A percentile compares a stretch with the other conserved stretches of the same genome.
These are phyloP conservation scores for Felis chaus DNA, from an alignment of 2,113 vertebrate species.

Conservation along the genomic window DNA sequence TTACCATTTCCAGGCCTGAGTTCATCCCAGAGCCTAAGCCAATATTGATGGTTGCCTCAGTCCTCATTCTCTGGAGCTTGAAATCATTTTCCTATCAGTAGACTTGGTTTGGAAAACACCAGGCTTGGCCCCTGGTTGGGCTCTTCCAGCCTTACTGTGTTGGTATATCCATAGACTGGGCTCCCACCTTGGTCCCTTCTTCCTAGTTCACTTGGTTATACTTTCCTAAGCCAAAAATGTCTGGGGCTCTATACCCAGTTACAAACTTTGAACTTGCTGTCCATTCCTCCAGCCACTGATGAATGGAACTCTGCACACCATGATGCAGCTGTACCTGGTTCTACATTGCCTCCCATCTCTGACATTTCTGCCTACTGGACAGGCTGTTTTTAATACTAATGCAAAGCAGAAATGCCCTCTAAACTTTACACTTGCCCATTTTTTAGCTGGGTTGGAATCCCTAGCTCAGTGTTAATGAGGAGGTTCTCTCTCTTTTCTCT, in stretches of 20 bases:
- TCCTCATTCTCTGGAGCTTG: not conserved
- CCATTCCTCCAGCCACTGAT: not conserved
- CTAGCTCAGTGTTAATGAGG: not conserved
- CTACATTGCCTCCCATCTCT: not conserved
- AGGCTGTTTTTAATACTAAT: not conserved
- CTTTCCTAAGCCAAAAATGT: not conserved
- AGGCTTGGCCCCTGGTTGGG: not conserved
- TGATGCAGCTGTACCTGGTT: not conserved
- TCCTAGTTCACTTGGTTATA: not conserved
- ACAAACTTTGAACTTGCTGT: not conserved
- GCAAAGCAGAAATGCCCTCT: not conserved
- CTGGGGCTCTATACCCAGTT: not conserved
- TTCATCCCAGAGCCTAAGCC: not conserved
- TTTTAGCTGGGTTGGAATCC: not conserved
- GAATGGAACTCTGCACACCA: not conserved
- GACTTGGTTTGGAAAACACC: not conserved
- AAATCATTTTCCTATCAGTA: not conserved
- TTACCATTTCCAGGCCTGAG: not conserved
- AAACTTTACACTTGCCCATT: not conserved
- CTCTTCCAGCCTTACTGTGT: not conserved
- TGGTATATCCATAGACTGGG: not conserved
- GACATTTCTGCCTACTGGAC: not conserved
- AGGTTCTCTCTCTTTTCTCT: not conserved
- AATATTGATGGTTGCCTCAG: not conserved
- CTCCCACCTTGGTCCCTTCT: not conserved